A percentile compares a stretch with the other conserved stretches of the same genome.
Conservation (phyloP, 2,797 vertebrate species). For the Coendou prehensilis region DNA sequence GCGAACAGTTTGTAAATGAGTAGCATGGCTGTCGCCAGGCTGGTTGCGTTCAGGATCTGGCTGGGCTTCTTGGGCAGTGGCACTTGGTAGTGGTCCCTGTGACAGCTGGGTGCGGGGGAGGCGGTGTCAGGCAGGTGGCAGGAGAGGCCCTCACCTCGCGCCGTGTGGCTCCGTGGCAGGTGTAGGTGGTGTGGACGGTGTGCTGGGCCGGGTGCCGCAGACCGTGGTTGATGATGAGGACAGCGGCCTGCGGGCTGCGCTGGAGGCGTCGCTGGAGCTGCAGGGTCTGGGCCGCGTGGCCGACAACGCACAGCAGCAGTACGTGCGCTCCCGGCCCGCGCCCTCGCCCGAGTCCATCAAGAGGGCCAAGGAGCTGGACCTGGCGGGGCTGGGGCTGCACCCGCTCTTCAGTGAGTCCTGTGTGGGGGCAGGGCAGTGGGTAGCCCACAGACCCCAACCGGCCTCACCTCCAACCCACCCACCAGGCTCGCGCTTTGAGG, state of each 20-base stretch:
- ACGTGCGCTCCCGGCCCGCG: slow-evolving; percentile 94
- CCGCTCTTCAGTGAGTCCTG: slow-evolving; percentile 93
- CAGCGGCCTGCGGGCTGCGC: slow-evolving; percentile 90
- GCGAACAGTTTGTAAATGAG: not conserved
- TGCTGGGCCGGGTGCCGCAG: slow-evolving; percentile 96
- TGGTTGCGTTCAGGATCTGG: not conserved
- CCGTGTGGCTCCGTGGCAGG: not conserved
- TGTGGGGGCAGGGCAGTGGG: accelerated
- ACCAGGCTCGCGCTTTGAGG: slow-evolving; percentile 92
- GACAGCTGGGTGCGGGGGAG: not conserved
- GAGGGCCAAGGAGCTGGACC: slow-evolving; percentile 93
- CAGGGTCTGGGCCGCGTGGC: slow-evolving; percentile 91
- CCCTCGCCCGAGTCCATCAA: slow-evolving; percentile 96
- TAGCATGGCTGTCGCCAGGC: not conserved
- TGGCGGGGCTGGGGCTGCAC: slow-evolving; percentile 93
- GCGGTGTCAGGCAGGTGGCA: accelerated
- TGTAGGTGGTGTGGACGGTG: slow-evolving; percentile 87
- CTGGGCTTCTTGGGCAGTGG: accelerated
- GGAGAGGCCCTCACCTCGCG: accelerated
- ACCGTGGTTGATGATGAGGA: slow-evolving; percentile 95
- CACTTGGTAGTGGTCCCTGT: not conserved
- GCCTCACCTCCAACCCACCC: not conserved
- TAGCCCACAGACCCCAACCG: accelerated
- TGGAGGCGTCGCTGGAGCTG: slow-evolving; percentile 93
- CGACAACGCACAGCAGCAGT: slow-evolving; percentile 96